These are phyloP conservation scores for Ostrea edulis DNA, from an alignment of 1,140 invertebrate genomes.

Conservation along the genomic window DNA sequence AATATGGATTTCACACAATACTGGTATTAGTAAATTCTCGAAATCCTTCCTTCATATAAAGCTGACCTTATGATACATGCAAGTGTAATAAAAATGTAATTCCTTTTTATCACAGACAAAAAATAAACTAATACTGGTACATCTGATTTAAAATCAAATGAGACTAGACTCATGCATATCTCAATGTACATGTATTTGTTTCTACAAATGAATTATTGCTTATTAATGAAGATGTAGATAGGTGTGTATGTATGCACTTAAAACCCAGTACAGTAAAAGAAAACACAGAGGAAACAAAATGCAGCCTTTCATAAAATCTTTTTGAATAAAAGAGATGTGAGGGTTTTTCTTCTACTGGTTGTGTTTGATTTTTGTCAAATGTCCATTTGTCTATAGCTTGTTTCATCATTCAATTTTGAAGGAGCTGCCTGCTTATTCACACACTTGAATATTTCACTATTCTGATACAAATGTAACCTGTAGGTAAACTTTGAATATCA, in stretches of 20 bases:
- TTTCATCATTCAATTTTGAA: neutral
- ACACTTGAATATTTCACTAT: neutral
- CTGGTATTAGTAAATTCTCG: too few species aligned
- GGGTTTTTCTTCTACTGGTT: too few species aligned
- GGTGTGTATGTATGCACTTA: too few species aligned
- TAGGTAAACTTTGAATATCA: neutral
- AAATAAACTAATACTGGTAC: conserved; percentile 23
- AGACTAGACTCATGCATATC: neutral
- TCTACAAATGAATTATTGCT: neutral
- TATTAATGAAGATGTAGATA: too few species aligned
- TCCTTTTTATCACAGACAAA: conserved; percentile 1
- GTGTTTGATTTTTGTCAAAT: neutral
- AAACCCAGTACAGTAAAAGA: too few species aligned
- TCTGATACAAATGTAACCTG: neutral
- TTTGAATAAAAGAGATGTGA: too few species aligned
- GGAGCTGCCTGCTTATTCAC: neutral
- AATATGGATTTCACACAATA: too few species aligned
- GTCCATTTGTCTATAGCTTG: neutral
- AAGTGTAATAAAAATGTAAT: too few species aligned
- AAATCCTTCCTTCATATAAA: too few species aligned
- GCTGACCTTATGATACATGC: too few species aligned
- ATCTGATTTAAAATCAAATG: neutral
- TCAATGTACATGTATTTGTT: neutral
- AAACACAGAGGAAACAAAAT: too few species aligned
- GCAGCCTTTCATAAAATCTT: too few species aligned